These are phyloP conservation scores for Ctenicera cuprea DNA, from an alignment of 2,888 invertebrate genomes.

Conservation along the genomic window DNA sequence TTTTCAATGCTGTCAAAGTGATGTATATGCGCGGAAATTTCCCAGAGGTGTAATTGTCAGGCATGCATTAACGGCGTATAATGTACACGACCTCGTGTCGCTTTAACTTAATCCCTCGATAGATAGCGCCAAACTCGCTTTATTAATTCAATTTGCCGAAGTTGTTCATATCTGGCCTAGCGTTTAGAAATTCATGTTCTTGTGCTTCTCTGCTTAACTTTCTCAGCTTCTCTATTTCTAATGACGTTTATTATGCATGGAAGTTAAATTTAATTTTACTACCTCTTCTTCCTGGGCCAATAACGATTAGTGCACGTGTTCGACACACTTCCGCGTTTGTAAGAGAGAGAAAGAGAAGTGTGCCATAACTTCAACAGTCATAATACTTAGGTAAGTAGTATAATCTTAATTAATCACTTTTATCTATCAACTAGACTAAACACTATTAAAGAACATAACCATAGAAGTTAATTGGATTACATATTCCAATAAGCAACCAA, in stretches of 20 bases:
- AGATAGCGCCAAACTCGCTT: slow-evolving; percentile 56
- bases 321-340: neutral
- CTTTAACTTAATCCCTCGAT: slow-evolving; percentile 57
- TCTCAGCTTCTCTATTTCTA: slow-evolving; percentile 36
- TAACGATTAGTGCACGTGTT: slow-evolving; percentile 19
- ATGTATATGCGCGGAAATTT: slow-evolving; percentile 60
- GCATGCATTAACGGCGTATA: slow-evolving; percentile 63
- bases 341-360: no score
- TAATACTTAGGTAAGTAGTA: no score
- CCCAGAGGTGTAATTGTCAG: slow-evolving; percentile 62
- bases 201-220: slow-evolving; percentile 27
- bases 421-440: no score
- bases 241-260: slow-evolving; percentile 29
- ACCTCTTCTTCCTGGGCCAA: slow-evolving; percentile 21
- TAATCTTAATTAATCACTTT: no score
- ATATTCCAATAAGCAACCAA: no score
- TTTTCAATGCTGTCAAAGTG: slow-evolving; percentile 56
- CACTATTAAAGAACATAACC: no score
- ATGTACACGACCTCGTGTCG: slow-evolving; percentile 58
- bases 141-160: slow-evolving; percentile 57
- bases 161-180: slow-evolving; percentile 51
- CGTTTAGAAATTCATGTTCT: slow-evolving; percentile 50
- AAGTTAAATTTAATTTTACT: slow-evolving; percentile 31
- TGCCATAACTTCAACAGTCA: no score
- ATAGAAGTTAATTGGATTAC: no score